A percentile compares a stretch with the other conserved stretches of the same genome.
These are phyloP conservation scores for Carettochelys insculpta DNA, from an alignment of 2,113 vertebrate species.

Conservation along the genomic window DNA sequence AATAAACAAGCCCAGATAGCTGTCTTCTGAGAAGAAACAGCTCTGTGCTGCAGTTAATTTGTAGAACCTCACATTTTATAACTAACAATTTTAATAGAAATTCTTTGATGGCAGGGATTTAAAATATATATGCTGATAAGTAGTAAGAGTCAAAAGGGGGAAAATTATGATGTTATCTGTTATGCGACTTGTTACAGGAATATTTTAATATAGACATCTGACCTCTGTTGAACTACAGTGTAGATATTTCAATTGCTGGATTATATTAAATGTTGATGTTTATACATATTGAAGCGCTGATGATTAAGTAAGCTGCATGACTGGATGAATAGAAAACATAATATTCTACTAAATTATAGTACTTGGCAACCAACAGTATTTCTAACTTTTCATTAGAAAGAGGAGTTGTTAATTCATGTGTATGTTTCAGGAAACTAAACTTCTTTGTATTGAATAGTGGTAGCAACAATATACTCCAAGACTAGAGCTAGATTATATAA, in stretches of 20 bases:
- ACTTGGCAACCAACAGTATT: not conserved
- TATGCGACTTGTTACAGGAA: not conserved
- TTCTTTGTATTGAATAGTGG: slow-evolving; percentile 13
- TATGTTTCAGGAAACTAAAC: slow-evolving; percentile 31
- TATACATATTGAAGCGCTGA: not conserved
- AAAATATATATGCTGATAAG: not conserved
- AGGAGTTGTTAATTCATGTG: not conserved
- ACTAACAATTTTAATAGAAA: not conserved
- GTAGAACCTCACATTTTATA: slow-evolving; percentile 29
- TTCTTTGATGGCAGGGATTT: not conserved
- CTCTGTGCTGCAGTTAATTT: slow-evolving; percentile 38
- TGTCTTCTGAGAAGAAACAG: slow-evolving; percentile 55
- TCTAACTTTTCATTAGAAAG: not conserved
- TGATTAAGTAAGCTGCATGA: not conserved
- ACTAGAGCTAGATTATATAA: not conserved
- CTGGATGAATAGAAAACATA: not conserved
- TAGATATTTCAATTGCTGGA: not conserved
- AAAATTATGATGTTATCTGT: not conserved
- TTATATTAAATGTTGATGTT: not conserved
- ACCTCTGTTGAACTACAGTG: not conserved
- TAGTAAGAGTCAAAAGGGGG: not conserved
- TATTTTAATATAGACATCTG: not conserved
- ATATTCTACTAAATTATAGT: not conserved
- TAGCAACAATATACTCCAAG: not conserved
- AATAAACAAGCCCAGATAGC: slow-evolving; percentile 82